These are phyloP conservation scores for Chironomus tepperi DNA, from an alignment of 1,140 invertebrate species.

Conservation along the genomic window DNA sequence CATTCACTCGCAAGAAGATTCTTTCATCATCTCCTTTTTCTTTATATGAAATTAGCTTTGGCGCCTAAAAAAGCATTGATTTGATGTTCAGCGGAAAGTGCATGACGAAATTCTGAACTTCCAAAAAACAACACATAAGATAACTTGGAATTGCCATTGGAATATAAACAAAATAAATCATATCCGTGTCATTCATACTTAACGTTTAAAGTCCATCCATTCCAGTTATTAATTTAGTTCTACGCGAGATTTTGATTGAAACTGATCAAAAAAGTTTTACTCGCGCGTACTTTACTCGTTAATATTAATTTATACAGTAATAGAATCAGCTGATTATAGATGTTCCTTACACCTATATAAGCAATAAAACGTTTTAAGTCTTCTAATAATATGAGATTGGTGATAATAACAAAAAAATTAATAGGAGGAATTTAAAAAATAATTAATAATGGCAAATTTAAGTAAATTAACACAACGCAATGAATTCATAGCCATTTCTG, in stretches of 20 bases:
- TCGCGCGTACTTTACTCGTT: neutral
- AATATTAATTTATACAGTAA: neutral
- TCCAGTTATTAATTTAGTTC: neutral
- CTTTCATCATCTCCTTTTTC: no score
- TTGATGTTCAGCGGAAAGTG: no score
- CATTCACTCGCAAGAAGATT: neutral
- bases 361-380: neutral
- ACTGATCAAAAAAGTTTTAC: neutral
- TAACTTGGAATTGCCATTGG: neutral
- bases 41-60: neutral
- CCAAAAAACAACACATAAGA: neutral
- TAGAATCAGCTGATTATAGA: neutral
- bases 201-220: neutral
- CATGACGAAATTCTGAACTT: no score
- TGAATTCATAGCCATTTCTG: slow-evolving; percentile 44
- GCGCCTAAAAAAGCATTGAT: neutral
- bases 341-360: neutral
- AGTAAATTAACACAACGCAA: slow-evolving; percentile 52
- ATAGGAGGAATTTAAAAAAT: neutral
- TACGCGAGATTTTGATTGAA: slow-evolving; percentile 11
- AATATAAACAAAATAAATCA: neutral
- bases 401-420: neutral
- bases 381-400: neutral
- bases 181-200: neutral
- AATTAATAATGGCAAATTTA: slow-evolving; percentile 49